Conservation (phyloP, 2,888 invertebrate species). For the Mamestra brassicae region DNA sequence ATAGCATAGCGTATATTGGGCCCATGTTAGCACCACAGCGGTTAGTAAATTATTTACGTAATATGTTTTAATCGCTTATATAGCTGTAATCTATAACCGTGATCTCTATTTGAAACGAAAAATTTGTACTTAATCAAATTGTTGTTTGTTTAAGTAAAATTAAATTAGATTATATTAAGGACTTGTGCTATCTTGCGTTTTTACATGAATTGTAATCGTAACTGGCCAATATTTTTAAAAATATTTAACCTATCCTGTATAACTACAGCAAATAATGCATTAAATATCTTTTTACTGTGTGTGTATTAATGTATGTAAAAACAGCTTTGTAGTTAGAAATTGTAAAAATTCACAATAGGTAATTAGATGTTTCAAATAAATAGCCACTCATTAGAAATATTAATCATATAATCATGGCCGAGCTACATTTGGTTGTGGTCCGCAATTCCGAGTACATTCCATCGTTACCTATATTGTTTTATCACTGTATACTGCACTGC, state of each 20-base stretch:
- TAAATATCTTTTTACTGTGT: slow-evolving; percentile 76
- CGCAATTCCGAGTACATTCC: slow-evolving; percentile 41
- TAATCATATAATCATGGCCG: slow-evolving; percentile 59
- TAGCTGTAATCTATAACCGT: slow-evolving; percentile 74
- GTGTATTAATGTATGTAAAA: slow-evolving; percentile 81
- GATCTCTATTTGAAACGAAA: slow-evolving; percentile 81
- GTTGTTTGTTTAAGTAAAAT: slow-evolving; percentile 79
- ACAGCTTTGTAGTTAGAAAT: slow-evolving; percentile 83
- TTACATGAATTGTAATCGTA: slow-evolving; percentile 69
- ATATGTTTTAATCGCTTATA: slow-evolving; percentile 66
- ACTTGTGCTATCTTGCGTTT: slow-evolving; percentile 76
- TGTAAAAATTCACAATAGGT: slow-evolving; percentile 79
- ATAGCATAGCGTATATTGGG: slow-evolving; percentile 67
- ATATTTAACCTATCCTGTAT: slow-evolving; percentile 71
- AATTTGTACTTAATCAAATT: slow-evolving; percentile 77
- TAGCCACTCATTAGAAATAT: slow-evolving; percentile 69
- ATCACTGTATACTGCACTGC: slow-evolving; percentile 54
- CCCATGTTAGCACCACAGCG: slow-evolving; percentile 65
- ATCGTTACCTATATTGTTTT: slow-evolving; percentile 38
- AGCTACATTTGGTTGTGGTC: slow-evolving; percentile 58
- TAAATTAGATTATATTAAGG: slow-evolving; percentile 72
- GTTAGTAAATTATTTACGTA: slow-evolving; percentile 62
- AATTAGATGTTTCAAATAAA: slow-evolving; percentile 77
- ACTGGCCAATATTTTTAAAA: slow-evolving; percentile 77
- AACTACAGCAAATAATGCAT: slow-evolving; percentile 68